Conservation (phyloP, 2,888 invertebrate species). For the Syrphus vitripennis region DNA sequence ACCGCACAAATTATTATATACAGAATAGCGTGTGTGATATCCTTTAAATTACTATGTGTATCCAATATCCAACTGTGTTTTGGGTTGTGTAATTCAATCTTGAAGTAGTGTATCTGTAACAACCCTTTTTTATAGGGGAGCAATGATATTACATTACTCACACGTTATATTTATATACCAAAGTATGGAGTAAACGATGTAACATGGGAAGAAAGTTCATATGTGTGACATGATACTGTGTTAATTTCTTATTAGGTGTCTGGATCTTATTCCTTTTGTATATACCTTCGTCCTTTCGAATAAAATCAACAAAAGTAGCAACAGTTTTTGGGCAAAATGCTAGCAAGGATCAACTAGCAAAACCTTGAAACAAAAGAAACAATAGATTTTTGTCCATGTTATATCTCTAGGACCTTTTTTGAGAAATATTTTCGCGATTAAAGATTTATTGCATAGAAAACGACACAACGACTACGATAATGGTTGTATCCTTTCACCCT, state of each 20-base stretch:
- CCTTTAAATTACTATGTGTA: constrained; percentile 5
- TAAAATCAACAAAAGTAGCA: constrained; percentile 28
- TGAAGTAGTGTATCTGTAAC: neutral
- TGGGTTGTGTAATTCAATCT: constrained; percentile 56
- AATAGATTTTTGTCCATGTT: constrained; percentile 20
- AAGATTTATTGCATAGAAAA: constrained; percentile 58
- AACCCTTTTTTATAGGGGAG: constrained; percentile 19
- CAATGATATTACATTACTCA: constrained; percentile 44
- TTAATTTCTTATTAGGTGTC: constrained; percentile 73
- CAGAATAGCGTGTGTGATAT: constrained; percentile 12
- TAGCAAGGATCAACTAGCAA: neutral
- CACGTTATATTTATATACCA: constrained; percentile 7
- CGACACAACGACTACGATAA: neutral
- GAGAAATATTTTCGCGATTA: constrained; percentile 63
- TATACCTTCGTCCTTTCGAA: neutral
- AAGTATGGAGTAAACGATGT: neutral
- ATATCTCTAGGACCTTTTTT: constrained; percentile 1
- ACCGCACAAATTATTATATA: constrained; percentile 28
- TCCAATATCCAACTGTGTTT: constrained; percentile 7
- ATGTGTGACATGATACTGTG: constrained; percentile 64
- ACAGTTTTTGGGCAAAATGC: neutral
- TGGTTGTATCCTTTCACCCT: constrained; percentile 55
- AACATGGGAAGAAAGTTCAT: constrained; percentile 22
- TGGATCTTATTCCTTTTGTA: constrained; percentile 28
- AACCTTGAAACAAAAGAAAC: constrained; percentile 24